phyloP scores from a whole-genome alignment of 2,797 vertebrate species.

The Cyprinodon diabolis region DNA sequence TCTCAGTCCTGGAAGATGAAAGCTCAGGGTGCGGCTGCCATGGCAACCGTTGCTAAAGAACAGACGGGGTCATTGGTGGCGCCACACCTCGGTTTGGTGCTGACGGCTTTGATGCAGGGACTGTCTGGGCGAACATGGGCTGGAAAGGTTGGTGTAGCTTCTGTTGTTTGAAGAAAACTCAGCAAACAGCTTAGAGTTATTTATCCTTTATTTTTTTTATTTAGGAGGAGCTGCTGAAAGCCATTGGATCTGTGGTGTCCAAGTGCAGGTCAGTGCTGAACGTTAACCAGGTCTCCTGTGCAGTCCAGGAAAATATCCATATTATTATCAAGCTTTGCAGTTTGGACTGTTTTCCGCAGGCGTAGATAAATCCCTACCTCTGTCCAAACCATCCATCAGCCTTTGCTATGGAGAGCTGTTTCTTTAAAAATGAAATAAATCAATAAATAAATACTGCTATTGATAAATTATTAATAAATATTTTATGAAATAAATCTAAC shows the following conservation, averaged over 20 bases:
- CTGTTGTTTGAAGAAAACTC: neutral
- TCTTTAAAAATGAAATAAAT: no score
- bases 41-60: constrained; percentile 94
- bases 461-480: no score
- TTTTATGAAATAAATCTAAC: no score
- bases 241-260: constrained; percentile 89
- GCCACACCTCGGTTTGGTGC: constrained; percentile 91
- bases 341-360: neutral
- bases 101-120: constrained; percentile 90
- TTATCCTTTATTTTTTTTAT: constrained; percentile 4
- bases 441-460: no score
- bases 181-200: neutral
- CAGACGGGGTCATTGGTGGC: constrained; percentile 91
- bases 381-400: no score
- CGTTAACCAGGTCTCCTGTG: neutral
- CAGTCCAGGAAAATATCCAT: neutral
- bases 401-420: no score
- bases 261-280: constrained; percentile 85
- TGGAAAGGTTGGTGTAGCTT: constrained; percentile 85
- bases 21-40: constrained; percentile 94
- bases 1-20: constrained; percentile 99
- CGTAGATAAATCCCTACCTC: neutral
- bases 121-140: constrained; percentile 94
- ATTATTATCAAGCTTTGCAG: neutral
- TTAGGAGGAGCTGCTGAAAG: constrained; percentile 96